Evolutionary conservation across 2,888 invertebrate species (phyloP).

Genomic region (Eledona agricola): DNA sequence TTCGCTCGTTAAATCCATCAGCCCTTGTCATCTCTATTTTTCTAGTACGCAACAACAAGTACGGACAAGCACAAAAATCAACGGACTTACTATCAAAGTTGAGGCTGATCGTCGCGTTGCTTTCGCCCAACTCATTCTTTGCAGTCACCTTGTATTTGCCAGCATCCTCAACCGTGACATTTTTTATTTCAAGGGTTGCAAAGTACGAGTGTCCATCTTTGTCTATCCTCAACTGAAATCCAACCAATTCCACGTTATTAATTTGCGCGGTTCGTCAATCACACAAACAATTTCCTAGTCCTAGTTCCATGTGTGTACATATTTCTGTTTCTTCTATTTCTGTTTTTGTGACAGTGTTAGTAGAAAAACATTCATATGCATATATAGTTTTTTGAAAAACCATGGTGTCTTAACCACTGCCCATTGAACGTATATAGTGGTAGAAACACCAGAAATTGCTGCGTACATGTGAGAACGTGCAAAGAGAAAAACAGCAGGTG

Average conservation of each 20-base stretch:
- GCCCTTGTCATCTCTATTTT: constrained; percentile 9
- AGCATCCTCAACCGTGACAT: constrained; percentile 96
- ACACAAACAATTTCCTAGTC: not conserved
- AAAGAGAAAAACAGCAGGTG: constrained; percentile 50
- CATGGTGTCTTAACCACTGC: constrained; percentile 40
- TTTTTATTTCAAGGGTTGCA: constrained; percentile 91
- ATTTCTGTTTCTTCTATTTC: too few relatives aligned
- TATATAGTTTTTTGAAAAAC: not conserved
- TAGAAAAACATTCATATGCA: constrained; percentile 1
- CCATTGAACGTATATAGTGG: constrained; percentile 42
- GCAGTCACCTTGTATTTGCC: constrained; percentile 97
- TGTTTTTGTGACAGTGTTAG: too few relatives aligned
- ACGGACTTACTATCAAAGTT: constrained; percentile 94
- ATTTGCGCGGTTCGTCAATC: constrained; percentile 6
- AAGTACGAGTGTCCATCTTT: constrained; percentile 94
- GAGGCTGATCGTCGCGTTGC: constrained; percentile 95
- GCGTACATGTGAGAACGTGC: constrained; percentile 26
- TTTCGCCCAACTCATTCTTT: constrained; percentile 97
- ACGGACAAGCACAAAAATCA: constrained; percentile 42
- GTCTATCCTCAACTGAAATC: constrained; percentile 80
- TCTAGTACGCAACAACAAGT: constrained; percentile 24
- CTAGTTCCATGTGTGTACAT: not conserved
- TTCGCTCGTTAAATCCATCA: constrained; percentile 11
- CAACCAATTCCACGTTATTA: constrained; percentile 32
- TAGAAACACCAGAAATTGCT: constrained; percentile 29